Conservation (phyloP, 2,113 vertebrate species). For the Phasianus colchicus region DNA sequence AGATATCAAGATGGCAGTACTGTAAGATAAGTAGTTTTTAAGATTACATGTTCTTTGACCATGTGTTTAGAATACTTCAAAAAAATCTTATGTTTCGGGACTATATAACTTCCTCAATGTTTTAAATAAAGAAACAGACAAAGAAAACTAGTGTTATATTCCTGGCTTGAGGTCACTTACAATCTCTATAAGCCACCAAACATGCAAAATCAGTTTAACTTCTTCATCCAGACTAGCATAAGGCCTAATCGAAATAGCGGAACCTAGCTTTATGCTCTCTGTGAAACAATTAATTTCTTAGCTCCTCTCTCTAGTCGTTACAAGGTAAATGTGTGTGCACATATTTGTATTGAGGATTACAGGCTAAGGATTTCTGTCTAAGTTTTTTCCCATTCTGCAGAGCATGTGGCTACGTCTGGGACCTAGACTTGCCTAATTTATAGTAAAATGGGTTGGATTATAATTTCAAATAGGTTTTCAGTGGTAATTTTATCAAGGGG, state of each 20-base stretch:
- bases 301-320: neutral
- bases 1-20: neutral
- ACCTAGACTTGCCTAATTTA: neutral
- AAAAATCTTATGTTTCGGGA: neutral
- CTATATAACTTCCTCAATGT: neutral
- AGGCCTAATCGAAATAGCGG: neutral
- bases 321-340: neutral
- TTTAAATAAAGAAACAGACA: slow-evolving; percentile 9
- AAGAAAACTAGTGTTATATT: neutral
- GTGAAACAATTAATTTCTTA: neutral
- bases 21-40: neutral
- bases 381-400: neutral
- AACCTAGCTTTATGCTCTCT: neutral
- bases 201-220: neutral
- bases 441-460: slow-evolving; percentile 10
- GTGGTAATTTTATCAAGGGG: slow-evolving; percentile 4
- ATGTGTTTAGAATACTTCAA: neutral
- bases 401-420: neutral
- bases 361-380: neutral
- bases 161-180: fast-evolving
- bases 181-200: neutral
- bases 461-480: neutral
- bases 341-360: neutral
- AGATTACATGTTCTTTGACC: neutral
- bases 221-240: neutral